Percentiles rank a stretch among this genome's conserved stretches.
phyloP scores from a whole-genome alignment of 1,140 invertebrate genomes.

The Sitophilus oryzae region DNA sequence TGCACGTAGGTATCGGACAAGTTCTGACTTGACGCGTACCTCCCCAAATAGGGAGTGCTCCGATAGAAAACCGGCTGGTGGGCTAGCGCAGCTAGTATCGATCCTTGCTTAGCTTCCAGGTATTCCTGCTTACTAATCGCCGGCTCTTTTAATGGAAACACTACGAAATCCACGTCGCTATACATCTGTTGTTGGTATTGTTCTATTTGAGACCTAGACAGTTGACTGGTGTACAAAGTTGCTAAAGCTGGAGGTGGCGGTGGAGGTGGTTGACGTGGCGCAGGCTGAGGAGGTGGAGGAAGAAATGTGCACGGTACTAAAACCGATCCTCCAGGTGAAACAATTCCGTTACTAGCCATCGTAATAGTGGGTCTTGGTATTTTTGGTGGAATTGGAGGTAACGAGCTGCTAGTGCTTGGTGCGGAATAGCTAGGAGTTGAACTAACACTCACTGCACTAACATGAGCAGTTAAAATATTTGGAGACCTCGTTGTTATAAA shows the following conservation, averaged over 20 bases:
- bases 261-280: conserved; percentile 45
- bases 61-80: conserved; percentile 65
- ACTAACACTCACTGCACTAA: conserved; percentile 49
- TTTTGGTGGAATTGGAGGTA: conserved; percentile 52
- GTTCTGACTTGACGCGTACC: conserved; percentile 70
- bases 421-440: conserved; percentile 49
- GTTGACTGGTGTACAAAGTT: conserved; percentile 59
- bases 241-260: conserved; percentile 53
- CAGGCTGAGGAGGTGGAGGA: conserved; percentile 49
- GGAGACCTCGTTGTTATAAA: conserved; percentile 62
- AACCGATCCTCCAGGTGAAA: conserved; percentile 52
- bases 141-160: conserved; percentile 83
- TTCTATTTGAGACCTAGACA: conserved; percentile 71
- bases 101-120: conserved; percentile 76
- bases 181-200: conserved; percentile 81
- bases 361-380: conserved; percentile 38
- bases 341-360: conserved; percentile 36
- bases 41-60: conserved; percentile 69
- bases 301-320: conserved; percentile 56
- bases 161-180: conserved; percentile 84
- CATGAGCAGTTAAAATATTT: conserved; percentile 61
- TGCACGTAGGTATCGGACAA: conserved; percentile 64
- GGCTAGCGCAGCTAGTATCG: conserved; percentile 55
- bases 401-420: conserved; percentile 44
- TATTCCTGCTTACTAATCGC: conserved; percentile 84